These are phyloP conservation scores for Phaedon cochleariae DNA, from an alignment of 2,888 invertebrate genomes.

Conservation along the genomic window DNA sequence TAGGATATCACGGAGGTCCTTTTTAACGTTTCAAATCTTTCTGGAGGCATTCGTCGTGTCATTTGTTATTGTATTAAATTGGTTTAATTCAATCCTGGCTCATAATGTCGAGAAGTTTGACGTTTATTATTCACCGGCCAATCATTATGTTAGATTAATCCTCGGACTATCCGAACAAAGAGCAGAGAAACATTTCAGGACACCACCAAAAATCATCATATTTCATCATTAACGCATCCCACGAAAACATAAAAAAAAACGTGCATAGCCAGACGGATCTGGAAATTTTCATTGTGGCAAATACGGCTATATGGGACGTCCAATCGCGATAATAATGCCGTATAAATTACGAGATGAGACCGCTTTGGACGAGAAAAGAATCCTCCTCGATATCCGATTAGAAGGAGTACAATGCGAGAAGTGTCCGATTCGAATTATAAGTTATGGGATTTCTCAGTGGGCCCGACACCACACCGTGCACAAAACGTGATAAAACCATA, in stretches of 20 bases:
- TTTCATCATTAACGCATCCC: slow-evolving; percentile 10
- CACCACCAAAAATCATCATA: background rate
- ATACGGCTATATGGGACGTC: slow-evolving; percentile 22
- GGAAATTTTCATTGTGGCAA: slow-evolving; percentile 28
- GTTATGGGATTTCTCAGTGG: slow-evolving; percentile 52
- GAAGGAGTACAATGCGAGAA: slow-evolving; percentile 31
- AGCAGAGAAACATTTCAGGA: background rate
- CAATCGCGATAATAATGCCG: slow-evolving; percentile 38
- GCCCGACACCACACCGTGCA: slow-evolving; percentile 22
- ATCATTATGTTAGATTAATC: too few species aligned
- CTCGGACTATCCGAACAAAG: background rate
- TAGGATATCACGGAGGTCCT: too few species aligned
- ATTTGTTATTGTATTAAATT: too few species aligned
- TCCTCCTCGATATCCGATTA: slow-evolving; percentile 42
- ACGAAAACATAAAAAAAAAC: background rate
- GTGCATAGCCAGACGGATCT: slow-evolving; percentile 10
- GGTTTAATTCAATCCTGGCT: too few species aligned
- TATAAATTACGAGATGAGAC: slow-evolving; percentile 40
- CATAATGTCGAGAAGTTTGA: too few species aligned
- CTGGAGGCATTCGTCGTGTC: too few species aligned
- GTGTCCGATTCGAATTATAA: slow-evolving; percentile 40
- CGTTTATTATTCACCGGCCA: too few species aligned
- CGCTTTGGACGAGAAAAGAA: slow-evolving; percentile 28
- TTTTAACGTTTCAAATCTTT: too few species aligned
- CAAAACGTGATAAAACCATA: too few species aligned